Evolutionary conservation across 2,113 vertebrate genomes (phyloP).

Genomic region (Siniperca chuatsi): DNA sequence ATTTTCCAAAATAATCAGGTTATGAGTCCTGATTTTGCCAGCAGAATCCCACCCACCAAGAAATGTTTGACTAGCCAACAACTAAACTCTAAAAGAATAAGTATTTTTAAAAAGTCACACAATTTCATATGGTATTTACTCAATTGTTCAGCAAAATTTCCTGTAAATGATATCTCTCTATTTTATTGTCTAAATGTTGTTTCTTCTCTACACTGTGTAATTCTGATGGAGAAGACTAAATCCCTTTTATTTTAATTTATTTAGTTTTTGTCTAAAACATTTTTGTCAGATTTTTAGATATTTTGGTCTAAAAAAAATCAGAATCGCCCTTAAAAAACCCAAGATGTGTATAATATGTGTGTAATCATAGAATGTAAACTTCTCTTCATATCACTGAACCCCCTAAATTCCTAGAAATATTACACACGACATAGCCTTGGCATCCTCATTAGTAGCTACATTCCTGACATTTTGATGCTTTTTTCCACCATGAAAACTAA

Average conservation of each 20-base stretch:
- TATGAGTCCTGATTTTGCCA: neutral
- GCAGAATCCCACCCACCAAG: neutral
- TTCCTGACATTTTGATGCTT: neutral
- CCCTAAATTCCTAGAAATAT: neutral
- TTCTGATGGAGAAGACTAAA: too few species aligned
- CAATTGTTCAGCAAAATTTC: neutral
- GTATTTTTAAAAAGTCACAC: neutral
- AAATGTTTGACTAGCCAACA: neutral
- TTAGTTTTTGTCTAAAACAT: neutral
- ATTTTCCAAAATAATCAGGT: neutral
- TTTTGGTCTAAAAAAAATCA: too few species aligned
- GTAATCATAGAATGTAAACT: neutral
- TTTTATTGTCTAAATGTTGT: neutral
- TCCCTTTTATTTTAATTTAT: too few species aligned
- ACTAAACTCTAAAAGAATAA: neutral
- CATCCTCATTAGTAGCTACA: neutral
- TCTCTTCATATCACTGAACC: neutral
- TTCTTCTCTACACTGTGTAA: neutral
- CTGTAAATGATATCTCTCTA: neutral
- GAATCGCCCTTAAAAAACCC: neutral
- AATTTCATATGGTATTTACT: neutral
- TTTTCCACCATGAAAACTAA: neutral
- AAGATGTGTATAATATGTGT: neutral
- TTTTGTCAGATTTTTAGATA: neutral
- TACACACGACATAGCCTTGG: neutral